phyloP scores from a whole-genome alignment of 2,888 invertebrate species.

The Plebejus anna region DNA sequence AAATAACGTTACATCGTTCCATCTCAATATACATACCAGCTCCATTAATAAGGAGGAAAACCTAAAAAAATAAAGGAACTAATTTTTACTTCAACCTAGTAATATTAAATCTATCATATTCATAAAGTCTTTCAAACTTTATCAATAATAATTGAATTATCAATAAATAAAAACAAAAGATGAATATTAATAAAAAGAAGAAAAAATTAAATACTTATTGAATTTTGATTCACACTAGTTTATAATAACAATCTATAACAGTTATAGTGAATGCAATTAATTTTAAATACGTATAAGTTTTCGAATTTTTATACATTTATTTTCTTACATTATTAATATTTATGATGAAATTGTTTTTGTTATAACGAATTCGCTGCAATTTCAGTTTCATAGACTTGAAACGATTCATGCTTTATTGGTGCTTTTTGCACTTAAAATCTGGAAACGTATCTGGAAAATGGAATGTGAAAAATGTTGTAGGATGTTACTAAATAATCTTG shows the following conservation, averaged over 20 bases:
- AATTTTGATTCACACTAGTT: no score
- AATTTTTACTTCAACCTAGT: constrained; percentile 1
- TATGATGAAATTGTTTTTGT: not conserved
- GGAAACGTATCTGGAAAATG: not conserved
- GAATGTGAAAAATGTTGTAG: not conserved
- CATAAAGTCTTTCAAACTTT: not conserved
- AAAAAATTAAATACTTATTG: no score
- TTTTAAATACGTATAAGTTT: no score
- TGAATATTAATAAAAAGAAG: not conserved
- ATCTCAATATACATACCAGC: not conserved
- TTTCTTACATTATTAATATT: not conserved
- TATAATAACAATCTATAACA: no score
- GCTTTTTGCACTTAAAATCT: not conserved
- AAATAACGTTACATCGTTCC: not conserved
- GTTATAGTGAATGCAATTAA: not conserved
- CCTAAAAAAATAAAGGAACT: constrained; percentile 15
- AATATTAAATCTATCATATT: not conserved
- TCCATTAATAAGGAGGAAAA: not conserved
- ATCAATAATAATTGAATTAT: not conserved
- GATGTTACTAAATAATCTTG: not conserved
- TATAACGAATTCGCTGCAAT: not conserved
- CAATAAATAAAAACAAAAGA: not conserved
- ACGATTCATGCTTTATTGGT: not conserved
- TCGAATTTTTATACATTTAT: not conserved
- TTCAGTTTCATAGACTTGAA: not conserved